phyloP scores from a whole-genome alignment of 2,797 vertebrate species.

The Microctenopoma lineatum region DNA sequence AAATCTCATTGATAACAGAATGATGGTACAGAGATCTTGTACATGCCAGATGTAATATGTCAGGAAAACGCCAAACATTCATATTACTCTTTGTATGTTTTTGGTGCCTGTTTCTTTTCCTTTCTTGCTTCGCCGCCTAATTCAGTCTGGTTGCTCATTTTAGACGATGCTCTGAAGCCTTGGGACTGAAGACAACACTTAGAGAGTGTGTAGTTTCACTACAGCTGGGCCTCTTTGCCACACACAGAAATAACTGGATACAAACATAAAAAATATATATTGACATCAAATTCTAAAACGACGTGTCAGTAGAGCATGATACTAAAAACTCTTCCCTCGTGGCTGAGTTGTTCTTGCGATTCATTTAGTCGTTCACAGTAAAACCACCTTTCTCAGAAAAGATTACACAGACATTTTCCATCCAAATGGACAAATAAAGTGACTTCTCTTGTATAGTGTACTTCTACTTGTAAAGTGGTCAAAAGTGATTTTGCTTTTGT shows the following conservation, averaged over 20 bases:
- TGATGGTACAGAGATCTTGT: background rate
- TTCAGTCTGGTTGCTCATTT: constrained; percentile 49
- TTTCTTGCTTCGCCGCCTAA: constrained; percentile 2
- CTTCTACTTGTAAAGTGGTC: constrained; percentile 18
- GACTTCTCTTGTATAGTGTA: constrained; percentile 13
- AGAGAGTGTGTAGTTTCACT: constrained; percentile 45
- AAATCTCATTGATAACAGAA: background rate
- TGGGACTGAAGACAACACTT: constrained; percentile 36
- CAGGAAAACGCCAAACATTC: background rate
- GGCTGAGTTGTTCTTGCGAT: constrained; percentile 6
- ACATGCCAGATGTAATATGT: background rate
- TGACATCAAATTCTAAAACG: constrained; percentile 30
- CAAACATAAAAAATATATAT: constrained; percentile 24
- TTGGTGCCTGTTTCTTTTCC: background rate
- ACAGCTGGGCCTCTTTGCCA: constrained; percentile 53
- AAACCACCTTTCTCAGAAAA: constrained; percentile 32
- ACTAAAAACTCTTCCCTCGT: constrained; percentile 17
- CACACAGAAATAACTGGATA: constrained; percentile 23
- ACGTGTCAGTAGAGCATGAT: constrained; percentile 2
- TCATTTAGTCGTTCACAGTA: constrained; percentile 21
- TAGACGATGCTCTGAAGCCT: constrained; percentile 29
- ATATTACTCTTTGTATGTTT: background rate
- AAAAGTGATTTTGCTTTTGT: constrained; percentile 29
- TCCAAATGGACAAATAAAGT: constrained; percentile 22
- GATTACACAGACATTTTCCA: constrained; percentile 27